Percentiles rank a stretch among this genome's conserved stretches.
Evolutionary conservation across 2,113 vertebrate genomes (phyloP).

Genomic region (Crotalus helleri): DNA sequence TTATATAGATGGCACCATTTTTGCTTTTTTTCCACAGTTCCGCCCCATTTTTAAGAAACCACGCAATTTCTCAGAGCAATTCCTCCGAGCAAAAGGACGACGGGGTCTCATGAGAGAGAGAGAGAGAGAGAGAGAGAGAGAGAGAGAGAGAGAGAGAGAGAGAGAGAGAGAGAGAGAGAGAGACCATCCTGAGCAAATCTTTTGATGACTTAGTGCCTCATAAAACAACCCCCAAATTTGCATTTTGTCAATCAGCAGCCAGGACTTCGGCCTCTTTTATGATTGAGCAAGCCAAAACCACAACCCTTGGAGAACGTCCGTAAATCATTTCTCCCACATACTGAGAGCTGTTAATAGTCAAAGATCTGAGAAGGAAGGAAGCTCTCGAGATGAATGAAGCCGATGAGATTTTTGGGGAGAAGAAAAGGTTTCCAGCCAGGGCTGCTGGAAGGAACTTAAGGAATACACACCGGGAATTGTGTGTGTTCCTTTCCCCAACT

Average conservation of each 20-base stretch:
- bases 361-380: neutral
- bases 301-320: conserved; percentile 40
- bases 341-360: conserved; percentile 21
- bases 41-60: neutral
- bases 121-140: neutral
- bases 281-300: conserved; percentile 39
- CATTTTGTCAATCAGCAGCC: conserved; percentile 62
- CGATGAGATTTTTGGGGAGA: neutral
- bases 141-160: no score
- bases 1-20: neutral
- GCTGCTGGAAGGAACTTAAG: neutral
- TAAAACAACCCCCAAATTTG: conserved; percentile 62
- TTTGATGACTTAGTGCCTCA: conserved; percentile 61
- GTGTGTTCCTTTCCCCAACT: no score
- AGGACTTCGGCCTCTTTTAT: conserved; percentile 51
- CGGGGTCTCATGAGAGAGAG: conserved; percentile 30
- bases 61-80: neutral
- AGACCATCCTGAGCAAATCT: conserved; percentile 55
- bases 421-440: neutral
- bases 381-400: conserved; percentile 21
- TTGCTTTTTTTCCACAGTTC: neutral
- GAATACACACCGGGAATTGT: no score
- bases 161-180: no score
- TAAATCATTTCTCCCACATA: conserved; percentile 35
- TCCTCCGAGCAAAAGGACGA: conserved; percentile 20